Evolutionary conservation across 2,113 vertebrate genomes (phyloP).

Genomic region (Rhineura floridana): DNA sequence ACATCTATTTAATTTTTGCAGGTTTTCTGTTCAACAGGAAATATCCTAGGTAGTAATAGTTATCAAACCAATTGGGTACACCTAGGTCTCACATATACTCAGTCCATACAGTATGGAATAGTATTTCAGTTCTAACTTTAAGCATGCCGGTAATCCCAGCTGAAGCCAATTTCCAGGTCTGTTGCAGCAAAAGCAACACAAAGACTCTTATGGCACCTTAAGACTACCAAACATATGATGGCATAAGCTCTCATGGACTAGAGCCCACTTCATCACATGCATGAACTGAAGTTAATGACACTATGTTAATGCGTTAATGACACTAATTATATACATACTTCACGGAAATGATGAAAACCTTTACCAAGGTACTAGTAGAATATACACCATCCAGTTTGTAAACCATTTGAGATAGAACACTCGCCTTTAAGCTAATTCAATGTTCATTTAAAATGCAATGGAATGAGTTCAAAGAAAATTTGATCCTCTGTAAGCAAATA

Average conservation of each 20-base stretch:
- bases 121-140: not conserved
- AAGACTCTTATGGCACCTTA: too few relatives aligned
- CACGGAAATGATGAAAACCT: not conserved
- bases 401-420: not conserved
- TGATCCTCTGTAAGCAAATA: not conserved
- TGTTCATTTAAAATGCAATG: not conserved
- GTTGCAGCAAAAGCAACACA: too few relatives aligned
- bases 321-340: not conserved
- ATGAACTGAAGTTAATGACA: too few relatives aligned
- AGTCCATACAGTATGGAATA: not conserved
- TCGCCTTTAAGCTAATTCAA: not conserved
- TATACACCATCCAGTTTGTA: not conserved
- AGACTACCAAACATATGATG: too few relatives aligned
- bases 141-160: not conserved
- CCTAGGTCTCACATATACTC: not conserved
- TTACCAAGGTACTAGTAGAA: not conserved
- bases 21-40: too few relatives aligned
- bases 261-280: too few relatives aligned
- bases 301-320: too few relatives aligned
- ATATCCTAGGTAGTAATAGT: not conserved
- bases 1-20: too few relatives aligned
- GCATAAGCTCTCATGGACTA: too few relatives aligned
- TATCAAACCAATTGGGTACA: not conserved
- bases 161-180: not conserved
- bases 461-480: too few relatives aligned